These are phyloP conservation scores for Tipula lateralis DNA, from an alignment of 2,888 invertebrate genomes.

Conservation along the genomic window DNA sequence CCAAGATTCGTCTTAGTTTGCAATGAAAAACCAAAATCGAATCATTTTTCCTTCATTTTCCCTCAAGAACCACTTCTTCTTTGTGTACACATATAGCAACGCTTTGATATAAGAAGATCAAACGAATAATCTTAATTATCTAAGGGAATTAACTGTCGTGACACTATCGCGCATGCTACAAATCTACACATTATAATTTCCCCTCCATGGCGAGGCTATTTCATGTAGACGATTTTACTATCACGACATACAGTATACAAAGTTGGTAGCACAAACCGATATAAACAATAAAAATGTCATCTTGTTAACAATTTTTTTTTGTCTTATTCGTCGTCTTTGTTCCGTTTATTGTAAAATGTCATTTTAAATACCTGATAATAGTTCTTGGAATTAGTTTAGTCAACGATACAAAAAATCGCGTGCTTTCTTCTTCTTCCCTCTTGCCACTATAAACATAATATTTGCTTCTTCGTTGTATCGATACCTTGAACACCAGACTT, in stretches of 20 bases:
- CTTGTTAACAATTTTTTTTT: background rate
- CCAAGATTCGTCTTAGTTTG: background rate
- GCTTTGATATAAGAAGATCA: background rate
- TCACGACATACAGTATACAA: background rate
- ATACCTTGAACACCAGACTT: slow-evolving; percentile 9
- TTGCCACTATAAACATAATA: background rate
- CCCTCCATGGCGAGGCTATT: background rate
- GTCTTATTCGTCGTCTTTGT: background rate
- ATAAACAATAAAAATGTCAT: background rate
- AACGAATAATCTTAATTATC: background rate
- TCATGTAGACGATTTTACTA: background rate
- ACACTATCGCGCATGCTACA: background rate
- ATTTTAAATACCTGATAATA: slow-evolving; percentile 24
- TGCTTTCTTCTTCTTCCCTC: background rate
- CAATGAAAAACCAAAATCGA: background rate
- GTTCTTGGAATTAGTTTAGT: slow-evolving; percentile 5
- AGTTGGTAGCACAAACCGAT: background rate
- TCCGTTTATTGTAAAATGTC: background rate
- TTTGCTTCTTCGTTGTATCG: background rate
- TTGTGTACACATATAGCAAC: background rate
- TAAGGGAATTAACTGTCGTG: background rate
- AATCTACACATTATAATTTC: background rate
- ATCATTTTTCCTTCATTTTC: background rate
- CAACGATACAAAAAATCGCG: background rate
- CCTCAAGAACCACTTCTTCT: background rate